These are phyloP conservation scores for Cryptocephalus primarius DNA, from an alignment of 2,888 invertebrate genomes.

Conservation along the genomic window DNA sequence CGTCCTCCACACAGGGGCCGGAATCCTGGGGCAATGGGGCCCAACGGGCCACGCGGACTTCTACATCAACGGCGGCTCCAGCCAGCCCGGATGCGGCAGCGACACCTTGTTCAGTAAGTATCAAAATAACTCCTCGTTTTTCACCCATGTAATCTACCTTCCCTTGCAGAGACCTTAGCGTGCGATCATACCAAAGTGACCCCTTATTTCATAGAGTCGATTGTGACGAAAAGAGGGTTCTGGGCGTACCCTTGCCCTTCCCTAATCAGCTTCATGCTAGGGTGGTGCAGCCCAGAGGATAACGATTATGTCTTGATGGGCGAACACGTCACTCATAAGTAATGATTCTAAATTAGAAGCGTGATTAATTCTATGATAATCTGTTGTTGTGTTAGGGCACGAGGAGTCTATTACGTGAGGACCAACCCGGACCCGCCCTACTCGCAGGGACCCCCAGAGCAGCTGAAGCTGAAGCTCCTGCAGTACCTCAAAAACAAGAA, in stretches of 20 bases:
- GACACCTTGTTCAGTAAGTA: conserved; percentile 70
- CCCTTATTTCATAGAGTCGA: conserved; percentile 82
- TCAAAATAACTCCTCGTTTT: neutral
- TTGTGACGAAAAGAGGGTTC: conserved; percentile 67
- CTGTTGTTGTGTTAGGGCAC: conserved; percentile 46
- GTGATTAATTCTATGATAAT: neutral
- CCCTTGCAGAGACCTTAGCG: conserved; percentile 62
- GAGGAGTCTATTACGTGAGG: conserved; percentile 79
- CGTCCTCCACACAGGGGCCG: conserved; percentile 75
- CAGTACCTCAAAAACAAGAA: conserved; percentile 8
- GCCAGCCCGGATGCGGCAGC: conserved; percentile 78
- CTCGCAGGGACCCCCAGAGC: conserved; percentile 51
- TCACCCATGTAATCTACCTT: neutral
- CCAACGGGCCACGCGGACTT: conserved; percentile 83
- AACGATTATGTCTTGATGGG: conserved; percentile 79
- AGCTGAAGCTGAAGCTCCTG: conserved; percentile 14
- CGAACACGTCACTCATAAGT: conserved; percentile 70
- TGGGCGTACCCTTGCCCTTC: conserved; percentile 79
- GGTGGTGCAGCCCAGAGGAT: conserved; percentile 72
- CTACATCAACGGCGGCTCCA: conserved; percentile 80
- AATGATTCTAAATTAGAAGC: conserved; percentile 30
- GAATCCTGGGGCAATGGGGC: conserved; percentile 82
- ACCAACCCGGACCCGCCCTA: conserved; percentile 76
- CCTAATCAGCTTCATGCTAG: conserved; percentile 71
- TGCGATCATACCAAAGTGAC: conserved; percentile 87